These are phyloP conservation scores for Calidris pygmaea DNA, from an alignment of 2,113 vertebrate genomes.

Conservation along the genomic window DNA sequence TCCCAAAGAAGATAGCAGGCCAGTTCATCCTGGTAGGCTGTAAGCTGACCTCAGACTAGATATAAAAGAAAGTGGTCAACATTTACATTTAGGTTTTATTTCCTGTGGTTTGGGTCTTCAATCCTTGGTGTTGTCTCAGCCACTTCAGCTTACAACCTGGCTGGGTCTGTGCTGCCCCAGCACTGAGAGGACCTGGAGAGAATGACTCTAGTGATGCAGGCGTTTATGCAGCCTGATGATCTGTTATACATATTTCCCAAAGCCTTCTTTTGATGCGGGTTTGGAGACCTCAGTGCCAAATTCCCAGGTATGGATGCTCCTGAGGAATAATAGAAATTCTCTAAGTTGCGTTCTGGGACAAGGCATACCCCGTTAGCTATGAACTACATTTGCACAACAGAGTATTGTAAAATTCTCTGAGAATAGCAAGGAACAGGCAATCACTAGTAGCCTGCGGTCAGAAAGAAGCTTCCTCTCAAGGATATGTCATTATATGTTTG, in stretches of 20 bases:
- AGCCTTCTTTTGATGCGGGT: not conserved
- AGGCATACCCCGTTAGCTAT: not conserved
- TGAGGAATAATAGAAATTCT: not conserved
- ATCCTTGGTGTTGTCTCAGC: not conserved
- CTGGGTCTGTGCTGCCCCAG: not conserved
- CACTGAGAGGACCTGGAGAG: not conserved
- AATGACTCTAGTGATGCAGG: not conserved
- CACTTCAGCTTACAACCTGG: not conserved
- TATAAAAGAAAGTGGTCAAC: not conserved
- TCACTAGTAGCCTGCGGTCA: not conserved
- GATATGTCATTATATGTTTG: not conserved
- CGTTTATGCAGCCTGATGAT: not conserved
- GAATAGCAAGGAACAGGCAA: not conserved
- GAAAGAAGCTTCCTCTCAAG: conserved; percentile 3
- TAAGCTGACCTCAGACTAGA: not conserved
- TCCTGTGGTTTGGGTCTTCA: not conserved
- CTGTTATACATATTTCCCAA: not conserved
- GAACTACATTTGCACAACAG: not conserved
- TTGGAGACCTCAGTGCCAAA: not conserved
- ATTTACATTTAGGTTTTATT: not conserved
- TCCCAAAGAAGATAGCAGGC: not conserved
- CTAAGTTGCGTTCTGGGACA: not conserved
- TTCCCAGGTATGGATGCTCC: not conserved
- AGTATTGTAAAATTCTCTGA: not conserved
- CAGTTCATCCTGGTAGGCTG: not conserved